Percentiles rank a stretch among this genome's conserved stretches.
Conservation (phyloP, 2,888 invertebrate genomes). For the Tigriopus californicus region DNA sequence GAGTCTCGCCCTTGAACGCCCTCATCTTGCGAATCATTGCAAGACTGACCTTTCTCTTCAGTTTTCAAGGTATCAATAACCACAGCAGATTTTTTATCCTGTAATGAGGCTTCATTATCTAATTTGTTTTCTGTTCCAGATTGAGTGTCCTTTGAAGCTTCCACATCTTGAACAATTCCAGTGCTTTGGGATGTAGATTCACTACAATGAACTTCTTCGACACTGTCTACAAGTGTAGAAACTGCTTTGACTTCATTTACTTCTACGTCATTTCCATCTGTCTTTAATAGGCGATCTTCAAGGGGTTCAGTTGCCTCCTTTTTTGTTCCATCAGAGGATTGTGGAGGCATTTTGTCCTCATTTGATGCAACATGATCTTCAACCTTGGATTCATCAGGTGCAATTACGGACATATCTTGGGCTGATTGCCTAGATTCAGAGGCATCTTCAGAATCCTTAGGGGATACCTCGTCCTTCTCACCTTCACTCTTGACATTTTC, state of each 20-base stretch:
- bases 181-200: not conserved
- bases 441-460: too few species aligned
- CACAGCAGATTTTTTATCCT: too few species aligned
- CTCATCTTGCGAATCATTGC: too few species aligned
- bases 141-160: not conserved
- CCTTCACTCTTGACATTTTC: too few species aligned
- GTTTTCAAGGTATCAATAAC: too few species aligned
- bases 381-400: conserved; percentile 18
- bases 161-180: not conserved
- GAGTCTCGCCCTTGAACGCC: too few species aligned
- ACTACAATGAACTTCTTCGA: not conserved
- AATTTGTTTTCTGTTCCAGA: not conserved
- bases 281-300: too few species aligned
- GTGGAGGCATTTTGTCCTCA: not conserved
- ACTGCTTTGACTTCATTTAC: not conserved
- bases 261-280: not conserved
- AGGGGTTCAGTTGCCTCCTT: not conserved
- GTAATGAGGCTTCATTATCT: too few species aligned
- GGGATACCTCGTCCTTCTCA: too few species aligned
- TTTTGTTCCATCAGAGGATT: not conserved
- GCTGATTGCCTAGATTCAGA: conserved; percentile 17
- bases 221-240: not conserved
- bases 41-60: too few species aligned
- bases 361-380: conserved; percentile 1
- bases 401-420: conserved; percentile 14